phyloP scores from a whole-genome alignment of 2,888 invertebrate genomes.

The Acleris laterana region DNA sequence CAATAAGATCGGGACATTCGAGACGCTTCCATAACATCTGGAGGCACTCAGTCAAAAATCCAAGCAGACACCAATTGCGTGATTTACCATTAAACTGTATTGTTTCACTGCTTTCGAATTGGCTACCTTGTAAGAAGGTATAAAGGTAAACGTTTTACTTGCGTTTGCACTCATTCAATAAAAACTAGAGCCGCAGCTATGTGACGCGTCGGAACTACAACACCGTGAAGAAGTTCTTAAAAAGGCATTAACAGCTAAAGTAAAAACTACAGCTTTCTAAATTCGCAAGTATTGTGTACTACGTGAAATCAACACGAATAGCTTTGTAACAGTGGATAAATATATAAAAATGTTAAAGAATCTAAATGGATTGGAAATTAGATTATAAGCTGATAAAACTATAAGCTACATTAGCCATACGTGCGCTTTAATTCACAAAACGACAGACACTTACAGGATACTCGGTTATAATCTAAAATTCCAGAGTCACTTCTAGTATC shows the following conservation, averaged over 20 bases:
- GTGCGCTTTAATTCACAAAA: constrained; percentile 24
- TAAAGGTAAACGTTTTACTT: too few species aligned
- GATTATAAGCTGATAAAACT: constrained; percentile 32
- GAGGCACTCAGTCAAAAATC: too few species aligned
- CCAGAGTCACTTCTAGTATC: constrained; percentile 76
- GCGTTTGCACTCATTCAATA: not conserved
- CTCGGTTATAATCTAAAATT: constrained; percentile 57
- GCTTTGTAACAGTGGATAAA: constrained; percentile 1
- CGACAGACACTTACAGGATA: constrained; percentile 60
- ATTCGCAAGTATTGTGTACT: constrained; percentile 13
- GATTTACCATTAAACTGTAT: too few species aligned
- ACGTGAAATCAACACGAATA: constrained; percentile 23
- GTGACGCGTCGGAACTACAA: constrained; percentile 23
- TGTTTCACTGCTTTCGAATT: too few species aligned
- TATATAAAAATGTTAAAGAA: constrained; percentile 12
- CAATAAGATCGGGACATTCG: too few species aligned
- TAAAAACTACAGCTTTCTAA: constrained; percentile 33
- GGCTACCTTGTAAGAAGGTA: too few species aligned
- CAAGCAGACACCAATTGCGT: too few species aligned
- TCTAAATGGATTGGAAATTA: constrained; percentile 17
- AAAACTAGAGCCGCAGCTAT: constrained; percentile 5
- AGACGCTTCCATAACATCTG: too few species aligned
- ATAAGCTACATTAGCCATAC: constrained; percentile 34
- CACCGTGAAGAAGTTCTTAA: constrained; percentile 26
- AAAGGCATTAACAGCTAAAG: constrained; percentile 30